Base-by-base conservation (phyloP, 2,113 vertebrate genomes). In the Leiothrix lutea region DNA sequence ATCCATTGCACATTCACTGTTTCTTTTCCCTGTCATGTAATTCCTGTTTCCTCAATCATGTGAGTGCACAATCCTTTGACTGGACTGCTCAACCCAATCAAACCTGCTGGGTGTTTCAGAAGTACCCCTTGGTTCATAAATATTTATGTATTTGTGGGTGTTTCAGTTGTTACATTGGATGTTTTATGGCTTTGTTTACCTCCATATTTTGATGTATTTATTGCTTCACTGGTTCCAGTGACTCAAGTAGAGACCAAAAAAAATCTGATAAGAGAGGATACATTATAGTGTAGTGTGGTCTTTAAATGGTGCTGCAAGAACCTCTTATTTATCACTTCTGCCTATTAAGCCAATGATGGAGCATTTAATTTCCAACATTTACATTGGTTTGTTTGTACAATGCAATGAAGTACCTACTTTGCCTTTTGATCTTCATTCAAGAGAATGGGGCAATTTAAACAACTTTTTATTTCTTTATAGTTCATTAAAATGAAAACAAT, bases 181-280 rank as follows among this genome's bases (percentile, higher is more conserved):
- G 70, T 79, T 97, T 96, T 97, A 97, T 60, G 64, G 83, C 75
- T 97, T 95, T 97, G 96, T 97, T 97, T 97, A 93, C 96, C 56
- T 94, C 82, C 10, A 23, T 64, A 54, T 90, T 82, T 94, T 95
- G 97, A 96, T 88, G 36, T 96, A 96, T 97, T 97, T 97, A 97
- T 92, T 80, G 64, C 90, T 96, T 94, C 83, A 66, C 28, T 86
- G 31, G 25, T 93, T 95, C 66, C 61, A 93, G 38, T 26, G 45
- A 51, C 60, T 92, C 50, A 74, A 86, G 18, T 38, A 51, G 80
- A 91, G 86, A 74, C 74, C 31, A 94, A 93, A 44, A 44, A 77
- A 87, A 14, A 72, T 89, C 60, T 91, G 47, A 90, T 90, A 56
- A 75, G 87, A 94, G 28, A 18, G 28, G 29, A 47, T 78, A 69